Evolutionary conservation across 2,888 invertebrate genomes (phyloP), one percentile per base, ranked within the genome.

Genomic region (Andricus curvator): DNA sequence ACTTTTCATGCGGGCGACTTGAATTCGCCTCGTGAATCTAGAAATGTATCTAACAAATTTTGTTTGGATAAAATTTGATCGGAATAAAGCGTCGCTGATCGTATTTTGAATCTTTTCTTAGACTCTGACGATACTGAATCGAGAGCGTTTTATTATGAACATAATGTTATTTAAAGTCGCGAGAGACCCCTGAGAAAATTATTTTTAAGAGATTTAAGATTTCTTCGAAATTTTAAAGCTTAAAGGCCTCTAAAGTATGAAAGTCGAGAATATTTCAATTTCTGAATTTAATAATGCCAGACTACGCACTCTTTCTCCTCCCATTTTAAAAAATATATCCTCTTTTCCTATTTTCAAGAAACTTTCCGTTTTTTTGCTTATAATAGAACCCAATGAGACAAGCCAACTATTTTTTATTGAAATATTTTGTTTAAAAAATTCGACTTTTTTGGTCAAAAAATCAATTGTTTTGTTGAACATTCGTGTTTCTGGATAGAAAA

Each of bases 61-160:
- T 5, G 25, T 64, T 64, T 64, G 17, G 2, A 64, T 64, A 62
- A 62, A 62, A 25, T 17, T 64, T 64, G 6, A 6, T 15, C 13
- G 15, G 29, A 74, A 56, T 51, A 74, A 56, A 74, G 33, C 29
- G 6, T 29, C 29, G 20, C 29, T 56, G n/a, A 74, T 70, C 48
- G 44, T 70, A 29, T 51, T 62, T 25, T 25, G 3, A 62, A 70
- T 74, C 74, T 74, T 74, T 74, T 74, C 13, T 74, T 56, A 74
- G 74, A 74, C 56, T 56, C 56, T 37, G 56, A 56, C 74, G 74
- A 37, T 74, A 51, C 0, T n/a, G 48, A 33, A 56, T 70, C 29
- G 25, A 25, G 33, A 51, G 70, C 25, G 48, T 48, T 37, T 74
- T 74, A 56, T 74, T 33, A 51, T 56, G 13, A 51, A 60, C 20